phyloP scores from a whole-genome alignment of 2,113 vertebrate species.

The Syngnathus scovelli region DNA sequence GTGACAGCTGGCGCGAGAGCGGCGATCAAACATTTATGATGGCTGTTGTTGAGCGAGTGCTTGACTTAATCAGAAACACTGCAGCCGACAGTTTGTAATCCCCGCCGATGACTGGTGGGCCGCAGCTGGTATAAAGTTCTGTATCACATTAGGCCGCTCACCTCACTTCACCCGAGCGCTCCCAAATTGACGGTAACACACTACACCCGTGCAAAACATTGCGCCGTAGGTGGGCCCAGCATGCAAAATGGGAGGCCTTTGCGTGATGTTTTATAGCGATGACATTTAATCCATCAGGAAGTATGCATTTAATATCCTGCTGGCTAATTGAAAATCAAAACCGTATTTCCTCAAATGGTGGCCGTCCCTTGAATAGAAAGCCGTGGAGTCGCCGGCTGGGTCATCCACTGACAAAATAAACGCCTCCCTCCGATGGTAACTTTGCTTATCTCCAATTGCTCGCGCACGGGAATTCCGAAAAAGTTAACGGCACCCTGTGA shows the following conservation, averaged over 20 bases:
- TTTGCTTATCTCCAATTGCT: not conserved
- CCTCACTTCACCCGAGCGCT: slow-evolving; percentile 38
- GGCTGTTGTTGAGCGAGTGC: slow-evolving; percentile 24
- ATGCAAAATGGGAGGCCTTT: slow-evolving; percentile 10
- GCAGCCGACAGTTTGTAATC: slow-evolving; percentile 40
- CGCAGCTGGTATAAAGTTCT: slow-evolving; percentile 31
- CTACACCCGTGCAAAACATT: slow-evolving; percentile 17
- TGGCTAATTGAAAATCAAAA: slow-evolving; percentile 19
- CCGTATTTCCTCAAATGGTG: not conserved
- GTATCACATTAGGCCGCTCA: slow-evolving; percentile 32
- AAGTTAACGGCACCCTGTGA: not conserved
- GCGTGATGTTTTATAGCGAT: slow-evolving; percentile 46
- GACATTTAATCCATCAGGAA: slow-evolving; percentile 36
- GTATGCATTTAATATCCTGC: slow-evolving; percentile 45
- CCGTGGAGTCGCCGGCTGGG: not conserved
- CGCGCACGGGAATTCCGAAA: not conserved
- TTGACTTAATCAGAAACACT: slow-evolving; percentile 49
- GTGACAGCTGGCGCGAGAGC: slow-evolving; percentile 41
- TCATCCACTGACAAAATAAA: not conserved
- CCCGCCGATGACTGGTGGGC: slow-evolving; percentile 19
- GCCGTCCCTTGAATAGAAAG: not conserved
- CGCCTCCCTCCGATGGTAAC: not conserved
- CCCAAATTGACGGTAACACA: slow-evolving; percentile 33
- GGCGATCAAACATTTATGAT: slow-evolving; percentile 41
- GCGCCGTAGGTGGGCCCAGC: slow-evolving; percentile 40